Base-by-base conservation (phyloP, 2,888 invertebrate species). In the Drosophila buzzatii region DNA sequence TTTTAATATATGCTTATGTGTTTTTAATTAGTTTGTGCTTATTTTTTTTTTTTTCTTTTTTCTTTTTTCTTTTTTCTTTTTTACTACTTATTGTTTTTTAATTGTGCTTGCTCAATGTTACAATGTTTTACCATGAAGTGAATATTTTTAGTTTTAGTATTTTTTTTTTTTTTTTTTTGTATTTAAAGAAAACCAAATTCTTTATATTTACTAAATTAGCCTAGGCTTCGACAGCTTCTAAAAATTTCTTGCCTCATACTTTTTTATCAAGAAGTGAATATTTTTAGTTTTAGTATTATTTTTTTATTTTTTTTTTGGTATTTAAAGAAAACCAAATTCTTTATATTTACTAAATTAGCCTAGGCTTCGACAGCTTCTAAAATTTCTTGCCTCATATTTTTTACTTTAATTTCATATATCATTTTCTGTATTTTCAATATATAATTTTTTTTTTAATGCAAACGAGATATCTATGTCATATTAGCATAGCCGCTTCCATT, bases 1-100 rank as follows among this genome's bases (percentile, higher is more conserved):
- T 51, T 61, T 58, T 51, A 60, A 70, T 69, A 20, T 41, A 23
- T 18, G 9, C 64, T 79, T 78, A 79, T 73, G 41, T 31, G 23
- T 33, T 59, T 72, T 72, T 58, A 78, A 72, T 65, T 76, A 51
- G 20, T 12, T 35, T 18, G 12, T 27, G 27, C 27, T 27, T 27
- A 27, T 6, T 35, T 57, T 55, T 45, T 7, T 2, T 20, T 2
- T 37, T 8, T 20, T 45, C 2, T 2, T 2, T 5, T 20, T n/a
- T n/a, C n/a, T 6, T 35, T 57, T 55, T 45, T 7, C 1, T 20
- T 2, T 37, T 8, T 20, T 45, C 2, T 2, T 2, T 2, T 45
- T 5, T 7, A 42, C n/a, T 27, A n/a, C 47, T 72, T 56, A 51
- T 73, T 59, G 51, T 27, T 27, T 59, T 56, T 59, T 73, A 59